Conservation (phyloP, 2,113 vertebrate species). For the Ciconia maguari region DNA sequence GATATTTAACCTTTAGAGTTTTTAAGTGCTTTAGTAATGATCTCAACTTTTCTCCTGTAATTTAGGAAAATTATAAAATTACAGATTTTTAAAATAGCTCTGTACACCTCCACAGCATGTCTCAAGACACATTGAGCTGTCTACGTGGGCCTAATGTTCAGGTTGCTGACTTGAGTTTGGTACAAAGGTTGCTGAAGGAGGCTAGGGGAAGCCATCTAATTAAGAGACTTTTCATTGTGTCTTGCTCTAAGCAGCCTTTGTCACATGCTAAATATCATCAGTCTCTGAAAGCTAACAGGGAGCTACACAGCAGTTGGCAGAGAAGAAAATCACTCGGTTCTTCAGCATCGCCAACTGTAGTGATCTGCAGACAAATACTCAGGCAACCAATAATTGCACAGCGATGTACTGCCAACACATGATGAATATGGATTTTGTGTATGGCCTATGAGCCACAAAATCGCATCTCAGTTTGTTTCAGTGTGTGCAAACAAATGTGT, state of each 20-base stretch:
- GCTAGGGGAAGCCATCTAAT: not conserved
- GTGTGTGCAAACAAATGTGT: not conserved
- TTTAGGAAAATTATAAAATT: constrained; percentile 46
- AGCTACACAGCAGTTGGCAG: not conserved
- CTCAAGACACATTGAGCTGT: not conserved
- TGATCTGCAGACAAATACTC: not conserved
- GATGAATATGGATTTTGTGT: not conserved
- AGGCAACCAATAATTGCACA: not conserved
- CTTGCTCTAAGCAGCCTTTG: not conserved
- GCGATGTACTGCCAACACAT: not conserved
- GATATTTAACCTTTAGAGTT: constrained; percentile 53
- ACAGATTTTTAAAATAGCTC: constrained; percentile 25
- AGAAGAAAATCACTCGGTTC: not conserved
- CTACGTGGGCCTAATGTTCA: not conserved
- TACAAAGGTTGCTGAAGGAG: not conserved
- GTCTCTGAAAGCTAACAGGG: not conserved
- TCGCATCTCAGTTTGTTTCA: not conserved
- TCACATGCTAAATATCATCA: not conserved
- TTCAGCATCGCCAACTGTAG: not conserved
- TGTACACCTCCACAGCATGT: constrained; percentile 2
- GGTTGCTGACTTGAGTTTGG: not conserved
- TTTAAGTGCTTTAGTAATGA: constrained; percentile 36
- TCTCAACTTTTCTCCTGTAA: constrained; percentile 24
- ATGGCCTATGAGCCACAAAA: not conserved
- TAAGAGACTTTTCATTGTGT: not conserved